phyloP scores from a whole-genome alignment of 2,888 invertebrate species.

The Drosophila multiciliata region DNA sequence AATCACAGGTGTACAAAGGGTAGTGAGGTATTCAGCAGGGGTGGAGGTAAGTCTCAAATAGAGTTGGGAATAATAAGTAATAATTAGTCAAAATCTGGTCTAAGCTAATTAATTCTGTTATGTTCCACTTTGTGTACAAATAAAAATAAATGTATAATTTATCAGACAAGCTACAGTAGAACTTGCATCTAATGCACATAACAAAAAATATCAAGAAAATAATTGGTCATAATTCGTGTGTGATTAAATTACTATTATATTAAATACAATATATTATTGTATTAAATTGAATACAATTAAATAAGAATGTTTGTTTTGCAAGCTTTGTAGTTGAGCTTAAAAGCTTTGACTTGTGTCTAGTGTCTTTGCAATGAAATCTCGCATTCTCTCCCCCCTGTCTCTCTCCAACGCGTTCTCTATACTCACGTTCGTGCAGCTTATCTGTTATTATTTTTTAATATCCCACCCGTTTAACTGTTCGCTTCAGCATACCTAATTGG shows the following conservation, averaged over 20 bases:
- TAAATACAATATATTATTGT: not conserved
- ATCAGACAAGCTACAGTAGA: constrained; percentile 6
- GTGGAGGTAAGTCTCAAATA: not conserved
- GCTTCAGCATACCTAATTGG: constrained; percentile 57
- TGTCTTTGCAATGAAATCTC: constrained; percentile 7
- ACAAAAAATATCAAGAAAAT: not conserved
- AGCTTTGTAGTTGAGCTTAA: constrained; percentile 11
- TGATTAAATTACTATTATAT: not conserved
- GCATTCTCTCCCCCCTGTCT: not conserved
- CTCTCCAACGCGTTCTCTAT: not conserved
- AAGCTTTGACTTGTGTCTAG: constrained; percentile 14
- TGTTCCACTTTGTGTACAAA: constrained; percentile 16
- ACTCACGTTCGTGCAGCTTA: not conserved
- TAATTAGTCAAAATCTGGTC: constrained; percentile 42
- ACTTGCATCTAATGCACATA: not conserved
- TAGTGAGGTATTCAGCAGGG: not conserved
- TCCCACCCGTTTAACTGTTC: constrained; percentile 49
- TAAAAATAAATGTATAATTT: constrained; percentile 18
- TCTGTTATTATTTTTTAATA: constrained; percentile 37
- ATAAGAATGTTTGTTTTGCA: not conserved
- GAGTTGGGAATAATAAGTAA: constrained; percentile 14
- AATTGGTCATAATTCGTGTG: not conserved
- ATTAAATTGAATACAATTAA: not conserved
- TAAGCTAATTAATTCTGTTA: constrained; percentile 49
- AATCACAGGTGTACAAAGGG: constrained; percentile 39